phyloP scores from a whole-genome alignment of 2,113 vertebrate genomes.

The Nibea albiflora region DNA sequence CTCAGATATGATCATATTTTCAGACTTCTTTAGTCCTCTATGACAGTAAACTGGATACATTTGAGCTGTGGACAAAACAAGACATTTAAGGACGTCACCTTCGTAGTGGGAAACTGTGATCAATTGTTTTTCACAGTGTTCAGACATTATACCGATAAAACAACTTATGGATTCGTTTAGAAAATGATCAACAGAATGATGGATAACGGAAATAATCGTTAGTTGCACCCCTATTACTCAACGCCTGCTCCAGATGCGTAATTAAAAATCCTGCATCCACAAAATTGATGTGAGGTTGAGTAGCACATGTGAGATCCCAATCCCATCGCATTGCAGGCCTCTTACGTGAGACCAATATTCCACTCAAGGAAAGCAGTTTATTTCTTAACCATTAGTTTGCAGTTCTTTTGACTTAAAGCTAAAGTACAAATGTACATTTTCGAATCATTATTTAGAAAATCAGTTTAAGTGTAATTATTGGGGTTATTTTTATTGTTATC shows the following conservation, averaged over 20 bases:
- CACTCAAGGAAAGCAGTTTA: not conserved
- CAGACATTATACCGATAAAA: too few relatives aligned
- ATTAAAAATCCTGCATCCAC: not conserved
- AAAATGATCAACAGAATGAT: too few relatives aligned
- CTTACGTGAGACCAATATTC: not conserved
- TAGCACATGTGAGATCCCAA: not conserved
- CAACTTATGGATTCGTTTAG: too few relatives aligned
- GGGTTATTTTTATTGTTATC: conserved; percentile 14
- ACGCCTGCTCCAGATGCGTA: not conserved
- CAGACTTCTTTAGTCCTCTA: too few relatives aligned
- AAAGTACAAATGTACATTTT: not conserved
- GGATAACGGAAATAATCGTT: too few relatives aligned
- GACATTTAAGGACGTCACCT: too few relatives aligned
- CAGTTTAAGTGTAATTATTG: not conserved
- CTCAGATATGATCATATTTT: too few relatives aligned
- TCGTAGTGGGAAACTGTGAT: too few relatives aligned
- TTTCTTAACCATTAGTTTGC: not conserved
- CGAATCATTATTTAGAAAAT: not conserved
- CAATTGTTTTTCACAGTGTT: too few relatives aligned
- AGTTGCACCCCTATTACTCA: not conserved
- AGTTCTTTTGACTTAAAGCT: not conserved
- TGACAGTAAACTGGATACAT: too few relatives aligned
- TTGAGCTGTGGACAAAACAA: too few relatives aligned
- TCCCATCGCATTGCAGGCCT: not conserved
- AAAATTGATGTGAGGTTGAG: not conserved